Conservation (phyloP, 1,140 invertebrate genomes). For the Anoplolepis gracilipes region DNA sequence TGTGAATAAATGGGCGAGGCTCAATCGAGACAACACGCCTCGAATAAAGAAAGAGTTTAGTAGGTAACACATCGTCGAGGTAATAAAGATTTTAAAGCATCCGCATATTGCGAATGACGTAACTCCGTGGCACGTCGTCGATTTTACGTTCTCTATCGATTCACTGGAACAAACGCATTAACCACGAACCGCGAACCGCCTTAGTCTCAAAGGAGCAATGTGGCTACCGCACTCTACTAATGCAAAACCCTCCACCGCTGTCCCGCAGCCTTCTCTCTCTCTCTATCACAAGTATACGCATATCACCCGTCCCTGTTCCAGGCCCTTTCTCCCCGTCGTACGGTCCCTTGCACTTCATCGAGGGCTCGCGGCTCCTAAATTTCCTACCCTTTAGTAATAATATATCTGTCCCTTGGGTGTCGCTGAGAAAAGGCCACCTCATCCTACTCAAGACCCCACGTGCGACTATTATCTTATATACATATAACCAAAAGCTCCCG, state of each 20-base stretch:
- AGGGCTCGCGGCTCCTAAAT: slow-evolving; percentile 71
- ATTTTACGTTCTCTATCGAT: slow-evolving; percentile 70
- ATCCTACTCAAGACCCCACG: slow-evolving; percentile 59
- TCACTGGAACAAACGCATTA: slow-evolving; percentile 69
- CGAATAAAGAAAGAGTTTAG: slow-evolving; percentile 20
- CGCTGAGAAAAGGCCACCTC: slow-evolving; percentile 69
- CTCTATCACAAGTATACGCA: slow-evolving; percentile 15
- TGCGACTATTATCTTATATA: slow-evolving; percentile 75
- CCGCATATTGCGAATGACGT: neutral
- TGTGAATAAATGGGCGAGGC: neutral
- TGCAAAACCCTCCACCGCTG: slow-evolving; percentile 58
- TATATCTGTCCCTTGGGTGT: slow-evolving; percentile 77
- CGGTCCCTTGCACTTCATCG: slow-evolving; percentile 74
- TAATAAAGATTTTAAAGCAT: neutral
- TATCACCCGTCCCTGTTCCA: slow-evolving; percentile 19
- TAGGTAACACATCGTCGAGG: neutral
- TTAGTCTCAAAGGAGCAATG: slow-evolving; percentile 73
- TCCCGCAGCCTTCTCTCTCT: slow-evolving; percentile 11
- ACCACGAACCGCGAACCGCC: slow-evolving; percentile 69
- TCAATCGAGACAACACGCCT: slow-evolving; percentile 3
- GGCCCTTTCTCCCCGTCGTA: slow-evolving; percentile 58
- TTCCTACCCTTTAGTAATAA: slow-evolving; percentile 78
- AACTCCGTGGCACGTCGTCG: slow-evolving; percentile 18
- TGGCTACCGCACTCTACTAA: slow-evolving; percentile 65
- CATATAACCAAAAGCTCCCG: slow-evolving; percentile 50